Evolutionary conservation across 1,140 invertebrate genomes (phyloP), one percentile per base, ranked within the genome.

Genomic region (Drosophila elegans): DNA sequence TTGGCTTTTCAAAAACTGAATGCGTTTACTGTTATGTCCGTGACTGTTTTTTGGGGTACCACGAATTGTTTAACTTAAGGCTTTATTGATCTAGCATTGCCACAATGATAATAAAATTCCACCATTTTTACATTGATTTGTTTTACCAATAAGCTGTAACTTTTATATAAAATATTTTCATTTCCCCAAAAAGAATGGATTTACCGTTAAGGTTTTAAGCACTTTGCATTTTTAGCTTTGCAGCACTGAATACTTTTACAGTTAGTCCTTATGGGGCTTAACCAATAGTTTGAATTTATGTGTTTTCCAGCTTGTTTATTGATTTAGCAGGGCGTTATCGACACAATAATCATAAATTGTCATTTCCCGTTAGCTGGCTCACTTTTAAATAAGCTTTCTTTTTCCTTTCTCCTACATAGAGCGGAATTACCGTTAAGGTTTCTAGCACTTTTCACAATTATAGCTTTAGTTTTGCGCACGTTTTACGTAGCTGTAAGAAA

Each of bases 21-120:
- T 53, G 44, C 56, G 48, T 49, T 76, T 64, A 60, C 39, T 46
- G 29, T 44, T 49, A 38, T 75, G 61, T 52, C 45, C 44, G 34
- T 45, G 29, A 78, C 59, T 67, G 48, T 51, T 51, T 46, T 55
- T 1, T 21, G 16, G 53, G 38, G 21, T 29, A 9, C n/a, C 13
- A 11, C 12, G 36, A 12, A 25, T 4, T 25, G 21, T 56, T 46
- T 34, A 6, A 51, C 13, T 16, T 54, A 5, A 29, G 13, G 13
- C n/a, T 38, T 81, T 85, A 85, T 86, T 78, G 77, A 75, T 85
- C 77, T 44, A 36, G 29, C 59, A 29, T 41, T 4, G 29, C 29
- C 29, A 4, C 1, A 52, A 27, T 34, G 48, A 54, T 36, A 64
- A 74, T 53, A 44, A 60, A 60, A 53, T 12, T 62, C 36, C 16